Evolutionary conservation across 2,113 vertebrate species (phyloP).

Genomic region (Gyps fulvus): DNA sequence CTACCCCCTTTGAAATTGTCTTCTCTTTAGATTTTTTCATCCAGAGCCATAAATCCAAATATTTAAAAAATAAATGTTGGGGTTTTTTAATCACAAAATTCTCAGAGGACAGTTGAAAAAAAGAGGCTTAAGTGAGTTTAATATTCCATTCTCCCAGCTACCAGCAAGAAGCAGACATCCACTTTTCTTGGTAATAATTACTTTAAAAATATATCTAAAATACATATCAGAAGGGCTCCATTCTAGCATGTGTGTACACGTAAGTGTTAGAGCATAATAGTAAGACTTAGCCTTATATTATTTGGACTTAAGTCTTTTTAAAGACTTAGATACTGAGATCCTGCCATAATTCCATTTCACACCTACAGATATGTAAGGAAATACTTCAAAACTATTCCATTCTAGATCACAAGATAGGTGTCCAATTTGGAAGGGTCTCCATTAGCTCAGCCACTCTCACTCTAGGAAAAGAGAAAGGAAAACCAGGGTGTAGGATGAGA

Average conservation of each 20-base stretch:
- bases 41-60: not conserved
- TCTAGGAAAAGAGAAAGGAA: not conserved
- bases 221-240: not conserved
- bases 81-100: not conserved
- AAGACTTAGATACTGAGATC: not conserved
- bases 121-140: not conserved
- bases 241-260: rapidly evolving
- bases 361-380: not conserved
- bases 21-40: not conserved
- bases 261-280: not conserved
- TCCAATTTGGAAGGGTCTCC: not conserved
- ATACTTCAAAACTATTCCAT: not conserved
- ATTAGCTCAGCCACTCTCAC: not conserved
- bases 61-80: not conserved
- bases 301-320: not conserved
- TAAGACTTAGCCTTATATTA: not conserved
- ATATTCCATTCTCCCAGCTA: not conserved
- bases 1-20: not conserved
- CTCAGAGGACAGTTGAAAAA: not conserved
- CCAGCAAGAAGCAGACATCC: not conserved
- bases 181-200: not conserved
- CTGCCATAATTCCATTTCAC: not conserved
- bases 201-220: not conserved
- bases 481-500: not conserved
- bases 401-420: not conserved